A percentile compares a stretch with the other conserved stretches of the same genome.
Evolutionary conservation across 2,888 invertebrate species (phyloP).

Genomic region (Dromius quadrimaculatus): DNA sequence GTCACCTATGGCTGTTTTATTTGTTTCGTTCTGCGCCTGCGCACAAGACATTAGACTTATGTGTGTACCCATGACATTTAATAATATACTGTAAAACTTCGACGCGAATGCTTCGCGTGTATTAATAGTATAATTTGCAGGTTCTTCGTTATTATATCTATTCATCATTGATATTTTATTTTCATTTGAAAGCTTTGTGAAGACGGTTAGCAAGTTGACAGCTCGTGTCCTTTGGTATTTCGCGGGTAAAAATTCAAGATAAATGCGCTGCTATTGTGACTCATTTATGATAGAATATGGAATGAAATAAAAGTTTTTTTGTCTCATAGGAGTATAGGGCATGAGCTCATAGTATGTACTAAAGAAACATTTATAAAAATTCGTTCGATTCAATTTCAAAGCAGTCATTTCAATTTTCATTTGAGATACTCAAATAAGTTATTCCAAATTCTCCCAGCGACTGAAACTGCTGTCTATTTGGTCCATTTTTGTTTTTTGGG

Average conservation of each 20-base stretch:
- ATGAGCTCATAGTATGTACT: no score
- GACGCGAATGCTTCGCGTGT: conserved; percentile 43
- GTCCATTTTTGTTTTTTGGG: no score
- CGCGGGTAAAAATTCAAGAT: conserved; percentile 37
- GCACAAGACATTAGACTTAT: conserved; percentile 31
- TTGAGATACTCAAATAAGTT: no score
- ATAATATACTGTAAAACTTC: conserved; percentile 44
- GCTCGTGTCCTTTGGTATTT: conserved; percentile 41
- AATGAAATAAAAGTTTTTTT: no score
- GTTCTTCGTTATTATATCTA: conserved; percentile 47
- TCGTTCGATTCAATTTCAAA: no score
- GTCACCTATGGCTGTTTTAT: conserved; percentile 19
- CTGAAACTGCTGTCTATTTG: no score
- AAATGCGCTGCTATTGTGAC: conserved; percentile 19
- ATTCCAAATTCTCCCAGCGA: no score
- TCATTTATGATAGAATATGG: conserved; percentile 13
- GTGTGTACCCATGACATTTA: conserved; percentile 48
- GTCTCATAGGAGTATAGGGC: no score
- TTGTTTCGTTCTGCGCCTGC: conserved; percentile 11
- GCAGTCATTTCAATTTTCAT: no score
- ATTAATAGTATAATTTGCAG: conserved; percentile 51
- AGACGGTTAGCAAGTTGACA: conserved; percentile 40
- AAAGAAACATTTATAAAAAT: no score
- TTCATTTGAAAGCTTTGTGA: conserved; percentile 45
- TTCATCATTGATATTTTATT: conserved; percentile 50